Evolutionary conservation across 2,113 vertebrate species (phyloP).

Genomic region (Calonectris borealis): DNA sequence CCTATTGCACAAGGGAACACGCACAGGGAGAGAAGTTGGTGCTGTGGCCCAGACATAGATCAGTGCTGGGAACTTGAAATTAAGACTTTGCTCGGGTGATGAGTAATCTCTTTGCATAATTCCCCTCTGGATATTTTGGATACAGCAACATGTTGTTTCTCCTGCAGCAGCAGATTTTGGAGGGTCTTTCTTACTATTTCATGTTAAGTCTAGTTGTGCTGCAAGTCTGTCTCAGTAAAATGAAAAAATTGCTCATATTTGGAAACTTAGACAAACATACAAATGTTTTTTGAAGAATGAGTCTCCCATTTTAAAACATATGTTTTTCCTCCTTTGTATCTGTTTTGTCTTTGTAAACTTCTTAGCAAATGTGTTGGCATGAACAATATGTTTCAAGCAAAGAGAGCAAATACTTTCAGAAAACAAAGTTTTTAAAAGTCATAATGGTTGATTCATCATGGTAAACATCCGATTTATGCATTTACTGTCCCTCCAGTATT

Average conservation of each 20-base stretch:
- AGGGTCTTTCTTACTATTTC: not conserved
- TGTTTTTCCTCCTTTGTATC: not conserved
- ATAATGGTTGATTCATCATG: not conserved
- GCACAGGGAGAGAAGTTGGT: not conserved
- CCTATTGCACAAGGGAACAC: not conserved
- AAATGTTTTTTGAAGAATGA: not conserved
- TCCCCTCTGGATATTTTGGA: conserved; percentile 20
- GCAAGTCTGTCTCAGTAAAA: not conserved
- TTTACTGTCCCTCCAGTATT: not conserved
- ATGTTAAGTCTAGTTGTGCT: not conserved
- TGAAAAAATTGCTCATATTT: not conserved
- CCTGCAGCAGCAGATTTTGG: not conserved
- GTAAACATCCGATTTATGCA: not conserved
- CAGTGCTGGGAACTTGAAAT: not conserved
- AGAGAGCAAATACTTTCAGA: not conserved
- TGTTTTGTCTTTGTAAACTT: not conserved
- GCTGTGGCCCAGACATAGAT: not conserved
- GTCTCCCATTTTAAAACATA: conserved; percentile 2
- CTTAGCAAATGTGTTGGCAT: conserved; percentile 1
- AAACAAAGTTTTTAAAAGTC: not conserved
- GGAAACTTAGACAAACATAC: not conserved
- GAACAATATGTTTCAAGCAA: not conserved
- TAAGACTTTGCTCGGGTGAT: not conserved
- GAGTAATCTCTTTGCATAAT: conserved; percentile 36
- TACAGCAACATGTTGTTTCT: conserved; percentile 4